A percentile compares a stretch with the other conserved stretches of the same genome.
Evolutionary conservation across 2,797 vertebrate species (phyloP).

Genomic region (Sebastes vulpes): DNA sequence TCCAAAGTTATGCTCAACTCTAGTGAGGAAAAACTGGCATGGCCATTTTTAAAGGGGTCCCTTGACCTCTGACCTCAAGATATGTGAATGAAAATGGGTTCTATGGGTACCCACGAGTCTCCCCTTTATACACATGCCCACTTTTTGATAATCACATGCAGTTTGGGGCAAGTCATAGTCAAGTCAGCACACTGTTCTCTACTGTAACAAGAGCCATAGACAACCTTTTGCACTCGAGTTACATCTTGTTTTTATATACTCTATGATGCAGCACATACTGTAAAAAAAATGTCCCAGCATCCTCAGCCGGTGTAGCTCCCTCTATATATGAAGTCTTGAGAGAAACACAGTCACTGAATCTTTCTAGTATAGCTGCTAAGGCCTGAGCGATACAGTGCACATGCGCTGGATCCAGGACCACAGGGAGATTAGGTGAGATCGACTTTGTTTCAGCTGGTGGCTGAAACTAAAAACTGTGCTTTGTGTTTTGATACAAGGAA

Average conservation of each 20-base stretch:
- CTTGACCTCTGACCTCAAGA: too few relatives aligned
- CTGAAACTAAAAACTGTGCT: background rate
- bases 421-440: constrained; percentile 3
- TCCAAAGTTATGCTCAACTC: too few relatives aligned
- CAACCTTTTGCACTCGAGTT: background rate
- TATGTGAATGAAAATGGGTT: too few relatives aligned
- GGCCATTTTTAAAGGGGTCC: too few relatives aligned
- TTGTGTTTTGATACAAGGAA: constrained; percentile 9
- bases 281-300: background rate
- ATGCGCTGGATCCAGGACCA: background rate
- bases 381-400: background rate
- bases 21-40: too few relatives aligned
- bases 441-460: constrained; percentile 22
- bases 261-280: background rate
- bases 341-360: background rate
- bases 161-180: too few relatives aligned
- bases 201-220: background rate
- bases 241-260: background rate
- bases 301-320: background rate
- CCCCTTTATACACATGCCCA: too few relatives aligned
- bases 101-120: too few relatives aligned
- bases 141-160: too few relatives aligned
- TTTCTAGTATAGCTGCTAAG: background rate
- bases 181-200: background rate
- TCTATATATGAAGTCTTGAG: background rate